A percentile compares a stretch with the other conserved stretches of the same genome.
These are phyloP conservation scores for Trachemys scripta DNA, from an alignment of 2,113 vertebrate species.

Conservation along the genomic window DNA sequence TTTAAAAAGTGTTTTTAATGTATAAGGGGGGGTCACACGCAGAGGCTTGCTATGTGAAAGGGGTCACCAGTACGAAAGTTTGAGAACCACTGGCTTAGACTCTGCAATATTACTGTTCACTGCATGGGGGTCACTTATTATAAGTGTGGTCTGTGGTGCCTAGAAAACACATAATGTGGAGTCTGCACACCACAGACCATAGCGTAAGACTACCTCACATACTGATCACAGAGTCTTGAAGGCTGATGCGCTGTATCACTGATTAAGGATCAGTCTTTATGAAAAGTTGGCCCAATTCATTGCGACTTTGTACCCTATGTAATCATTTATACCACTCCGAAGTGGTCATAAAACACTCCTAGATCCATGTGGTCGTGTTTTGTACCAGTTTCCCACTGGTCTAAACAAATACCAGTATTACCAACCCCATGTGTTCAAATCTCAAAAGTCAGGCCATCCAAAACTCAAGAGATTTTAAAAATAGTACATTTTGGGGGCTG, in stretches of 20 bases:
- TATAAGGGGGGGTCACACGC: too few relatives aligned
- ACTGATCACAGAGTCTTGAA: neutral
- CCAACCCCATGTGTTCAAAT: neutral
- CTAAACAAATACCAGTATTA: neutral
- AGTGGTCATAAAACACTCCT: neutral
- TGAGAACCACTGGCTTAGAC: neutral
- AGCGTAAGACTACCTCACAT: fast-evolving
- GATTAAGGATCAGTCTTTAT: neutral
- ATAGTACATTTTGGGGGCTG: neutral
- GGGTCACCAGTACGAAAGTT: too few relatives aligned
- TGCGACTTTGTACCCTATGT: neutral
- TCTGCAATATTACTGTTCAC: neutral
- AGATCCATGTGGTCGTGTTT: neutral
- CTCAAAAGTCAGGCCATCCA: neutral
- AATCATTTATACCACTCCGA: neutral
- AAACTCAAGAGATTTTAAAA: neutral
- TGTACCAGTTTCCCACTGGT: neutral
- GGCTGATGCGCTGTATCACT: neutral
- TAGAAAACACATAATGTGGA: neutral
- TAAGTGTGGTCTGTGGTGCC: neutral
- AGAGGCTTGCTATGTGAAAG: too few relatives aligned
- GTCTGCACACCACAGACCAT: neutral
- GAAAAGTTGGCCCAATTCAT: neutral
- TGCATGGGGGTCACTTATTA: neutral
- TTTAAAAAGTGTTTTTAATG: too few relatives aligned